Percentiles rank a stretch among this genome's conserved stretches.
These are phyloP conservation scores for Lepidurus packardi DNA, from an alignment of 1,140 invertebrate genomes.

Conservation along the genomic window DNA sequence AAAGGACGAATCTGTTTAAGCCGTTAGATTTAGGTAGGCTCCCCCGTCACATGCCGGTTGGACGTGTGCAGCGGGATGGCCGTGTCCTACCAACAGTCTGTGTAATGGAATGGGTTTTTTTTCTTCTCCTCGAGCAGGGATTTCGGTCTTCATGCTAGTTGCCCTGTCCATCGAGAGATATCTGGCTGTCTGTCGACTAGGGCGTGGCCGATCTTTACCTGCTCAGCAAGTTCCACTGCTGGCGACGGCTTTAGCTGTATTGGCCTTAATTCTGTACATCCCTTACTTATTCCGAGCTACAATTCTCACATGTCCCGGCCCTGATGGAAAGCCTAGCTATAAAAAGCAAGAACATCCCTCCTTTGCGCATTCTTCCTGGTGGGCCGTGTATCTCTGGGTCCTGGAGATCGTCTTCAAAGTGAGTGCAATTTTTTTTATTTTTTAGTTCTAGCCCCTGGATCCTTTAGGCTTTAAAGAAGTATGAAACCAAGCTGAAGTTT, in stretches of 20 bases:
- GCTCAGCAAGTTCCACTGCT: conserved; percentile 51
- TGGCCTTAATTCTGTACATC: conserved; percentile 59
- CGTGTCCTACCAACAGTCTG: neutral
- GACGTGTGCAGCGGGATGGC: no score
- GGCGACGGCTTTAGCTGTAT: conserved; percentile 54
- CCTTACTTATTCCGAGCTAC: conserved; percentile 58
- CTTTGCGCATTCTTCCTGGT: conserved; percentile 51
- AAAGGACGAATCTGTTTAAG: neutral
- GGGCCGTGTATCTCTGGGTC: conserved; percentile 55
- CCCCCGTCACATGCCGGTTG: no score
- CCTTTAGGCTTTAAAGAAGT: no score
- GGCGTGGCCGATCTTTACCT: conserved; percentile 53
- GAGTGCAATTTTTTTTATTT: neutral
- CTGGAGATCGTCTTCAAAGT: conserved; percentile 61
- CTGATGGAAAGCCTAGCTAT: conserved; percentile 47
- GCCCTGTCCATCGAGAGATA: conserved; percentile 72
- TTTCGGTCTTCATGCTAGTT: conserved; percentile 70
- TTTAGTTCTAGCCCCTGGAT: no score
- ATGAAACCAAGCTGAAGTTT: no score
- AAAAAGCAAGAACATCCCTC: conserved; percentile 53
- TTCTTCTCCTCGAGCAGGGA: conserved; percentile 46
- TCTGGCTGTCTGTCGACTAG: conserved; percentile 72
- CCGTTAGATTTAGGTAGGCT: neutral
- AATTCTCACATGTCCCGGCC: conserved; percentile 52
- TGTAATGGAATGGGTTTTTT: neutral